phyloP scores from a whole-genome alignment of 1,140 invertebrate species.

The Tribolium castaneum region DNA sequence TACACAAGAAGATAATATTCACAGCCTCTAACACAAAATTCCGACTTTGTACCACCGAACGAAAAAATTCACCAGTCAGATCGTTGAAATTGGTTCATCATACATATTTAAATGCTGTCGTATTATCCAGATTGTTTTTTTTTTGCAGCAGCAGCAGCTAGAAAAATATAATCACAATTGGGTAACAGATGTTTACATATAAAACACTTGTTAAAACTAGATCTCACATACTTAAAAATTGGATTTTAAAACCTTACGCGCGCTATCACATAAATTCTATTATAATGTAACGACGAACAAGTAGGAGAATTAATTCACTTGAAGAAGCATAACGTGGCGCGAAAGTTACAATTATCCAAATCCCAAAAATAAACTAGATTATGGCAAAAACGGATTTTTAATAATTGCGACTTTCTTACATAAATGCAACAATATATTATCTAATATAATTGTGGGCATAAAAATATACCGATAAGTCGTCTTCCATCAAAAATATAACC shows the following conservation, averaged over 20 bases:
- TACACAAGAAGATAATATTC: conserved; percentile 57
- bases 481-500: conserved; percentile 36
- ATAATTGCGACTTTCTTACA: conserved; percentile 14
- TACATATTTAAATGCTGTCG: conserved; percentile 29
- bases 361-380: not conserved
- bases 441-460: conserved; percentile 25
- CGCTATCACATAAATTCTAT: conserved; percentile 29
- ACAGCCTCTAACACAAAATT: conserved; percentile 59
- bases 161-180: conserved; percentile 30
- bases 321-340: not conserved
- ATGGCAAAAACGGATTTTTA: conserved; percentile 12
- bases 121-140: not conserved
- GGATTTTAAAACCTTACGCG: not conserved
- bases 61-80: conserved; percentile 10
- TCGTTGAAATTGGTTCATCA: conserved; percentile 6
- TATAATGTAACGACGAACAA: conserved; percentile 10
- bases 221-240: conserved; percentile 34
- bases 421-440: conserved; percentile 24
- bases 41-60: conserved; percentile 40
- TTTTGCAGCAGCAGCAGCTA: not conserved
- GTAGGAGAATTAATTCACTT: conserved; percentile 11
- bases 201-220: conserved; percentile 31
- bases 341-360: not conserved
- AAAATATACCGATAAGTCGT: conserved; percentile 38
- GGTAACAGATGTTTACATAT: conserved; percentile 30